Evolutionary conservation across 2,797 vertebrate genomes (phyloP), one percentile per base, ranked within the genome.

Genomic region (Takifugu rubripes): DNA sequence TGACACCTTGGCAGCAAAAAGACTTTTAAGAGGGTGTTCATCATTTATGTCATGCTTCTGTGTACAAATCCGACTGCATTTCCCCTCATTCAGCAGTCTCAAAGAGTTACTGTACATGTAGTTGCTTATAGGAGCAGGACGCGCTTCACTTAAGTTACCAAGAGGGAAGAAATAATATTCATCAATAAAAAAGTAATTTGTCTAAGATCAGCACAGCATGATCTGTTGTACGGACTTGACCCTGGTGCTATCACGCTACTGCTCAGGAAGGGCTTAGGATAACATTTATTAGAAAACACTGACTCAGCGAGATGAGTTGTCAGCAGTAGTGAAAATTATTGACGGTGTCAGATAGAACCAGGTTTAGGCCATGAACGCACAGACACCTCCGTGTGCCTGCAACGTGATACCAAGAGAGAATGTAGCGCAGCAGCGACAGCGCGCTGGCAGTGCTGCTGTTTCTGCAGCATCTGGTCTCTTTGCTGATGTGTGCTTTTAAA

Each of bases 211-310:
- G 79, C 86, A 44, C 65, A 91, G 14, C 42, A 89, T 0, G 1
- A 86, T 25, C 29, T 42, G 68, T 29, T 78, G 72, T 31, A 92
- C 77, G 84, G 94, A 90, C 53, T 93, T 87, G 79, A 92, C 89
- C 56, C 91, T 86, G 5, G 88, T 88, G 24, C 89, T 93, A 79
- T 94, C 93, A 2, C 89, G 61, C 86, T 88, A 21, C 89, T 87
- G 57, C 88, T 62, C 59, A 71, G 69, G 64, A 70, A 78, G 61
- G 33, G 70, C 60, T 21, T 7, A 24, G 47, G 56, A 67, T 59
- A 69, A 68, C 24, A 7, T 66, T 60, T 59, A 52, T 56, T 52
- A 29, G 17, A 68, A 79, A 74, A 25, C 27, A 46, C 70, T 63
- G 67, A 80, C 66, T 88, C 81, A 84, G 81, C 75, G 0, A 62